phyloP scores from a whole-genome alignment of 2,797 vertebrate genomes.

The Tragopan temminckii region DNA sequence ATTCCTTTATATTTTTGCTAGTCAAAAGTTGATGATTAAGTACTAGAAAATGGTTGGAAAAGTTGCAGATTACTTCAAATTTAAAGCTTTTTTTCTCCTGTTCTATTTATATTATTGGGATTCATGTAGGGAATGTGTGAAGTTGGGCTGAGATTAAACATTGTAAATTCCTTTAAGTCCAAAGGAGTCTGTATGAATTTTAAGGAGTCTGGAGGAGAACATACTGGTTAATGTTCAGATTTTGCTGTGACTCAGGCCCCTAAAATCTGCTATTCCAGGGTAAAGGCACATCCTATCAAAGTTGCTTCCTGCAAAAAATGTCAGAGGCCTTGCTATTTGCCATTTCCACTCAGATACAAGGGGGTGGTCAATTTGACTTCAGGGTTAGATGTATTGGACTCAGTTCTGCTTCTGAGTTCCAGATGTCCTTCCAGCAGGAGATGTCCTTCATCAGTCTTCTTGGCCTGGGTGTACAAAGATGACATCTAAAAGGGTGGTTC shows the following conservation, averaged over 20 bases:
- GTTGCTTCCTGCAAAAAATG: conserved; percentile 16
- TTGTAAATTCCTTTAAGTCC: neutral
- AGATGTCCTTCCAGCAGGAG: neutral
- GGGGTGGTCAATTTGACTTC: neutral
- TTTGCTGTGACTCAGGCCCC: neutral
- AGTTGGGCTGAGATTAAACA: neutral
- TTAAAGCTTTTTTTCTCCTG: neutral
- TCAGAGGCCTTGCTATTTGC: neutral
- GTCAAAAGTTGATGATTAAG: neutral
- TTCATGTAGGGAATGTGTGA: neutral
- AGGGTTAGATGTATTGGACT: neutral
- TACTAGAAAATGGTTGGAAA: neutral
- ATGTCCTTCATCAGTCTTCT: neutral
- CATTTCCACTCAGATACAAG: neutral
- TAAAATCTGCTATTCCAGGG: neutral
- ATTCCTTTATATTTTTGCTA: neutral
- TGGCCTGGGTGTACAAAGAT: neutral
- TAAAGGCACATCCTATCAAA: neutral
- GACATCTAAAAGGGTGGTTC: neutral
- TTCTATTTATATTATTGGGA: neutral
- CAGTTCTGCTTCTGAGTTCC: conserved; percentile 29
- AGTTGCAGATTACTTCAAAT: neutral
- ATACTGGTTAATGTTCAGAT: neutral
- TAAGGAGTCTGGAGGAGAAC: neutral
- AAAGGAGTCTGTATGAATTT: neutral